Conservation (phyloP, 2,797 vertebrate genomes). For the Alcedo quadribrachys region DNA sequence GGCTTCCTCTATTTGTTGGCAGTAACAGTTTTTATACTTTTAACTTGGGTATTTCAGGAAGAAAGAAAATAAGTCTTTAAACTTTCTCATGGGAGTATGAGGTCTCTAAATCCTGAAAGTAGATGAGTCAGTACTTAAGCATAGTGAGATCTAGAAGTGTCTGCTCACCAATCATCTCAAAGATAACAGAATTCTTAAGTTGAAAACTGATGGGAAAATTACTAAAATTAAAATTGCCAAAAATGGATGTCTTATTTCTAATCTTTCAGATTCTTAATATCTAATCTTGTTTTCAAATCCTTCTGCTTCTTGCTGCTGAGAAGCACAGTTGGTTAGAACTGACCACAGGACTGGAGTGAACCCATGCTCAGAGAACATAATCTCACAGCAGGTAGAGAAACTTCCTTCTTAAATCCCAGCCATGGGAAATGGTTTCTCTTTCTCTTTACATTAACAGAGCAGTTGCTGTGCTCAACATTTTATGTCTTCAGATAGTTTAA, state of each 20-base stretch:
- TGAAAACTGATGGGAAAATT: background rate
- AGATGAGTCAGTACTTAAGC: background rate
- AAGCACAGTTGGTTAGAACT: background rate
- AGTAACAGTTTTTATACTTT: background rate
- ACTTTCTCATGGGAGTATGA: background rate
- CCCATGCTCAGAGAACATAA: background rate
- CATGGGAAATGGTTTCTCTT: slow-evolving; percentile 16
- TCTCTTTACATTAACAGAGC: background rate
- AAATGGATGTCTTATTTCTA: background rate
- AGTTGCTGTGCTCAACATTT: background rate
- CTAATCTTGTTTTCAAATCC: background rate
- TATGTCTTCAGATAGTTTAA: background rate
- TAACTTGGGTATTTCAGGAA: background rate
- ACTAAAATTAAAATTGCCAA: background rate
- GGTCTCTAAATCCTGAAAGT: background rate
- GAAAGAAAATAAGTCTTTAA: background rate
- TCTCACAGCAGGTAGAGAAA: background rate
- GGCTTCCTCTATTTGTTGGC: background rate
- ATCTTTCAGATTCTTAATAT: background rate
- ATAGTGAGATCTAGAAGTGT: background rate
- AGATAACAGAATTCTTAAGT: background rate
- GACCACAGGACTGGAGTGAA: background rate
- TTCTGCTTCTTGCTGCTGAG: background rate
- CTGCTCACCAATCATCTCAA: background rate
- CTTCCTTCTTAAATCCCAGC: background rate